These are phyloP conservation scores for Drosophila incognita DNA, from an alignment of 2,888 invertebrate genomes.

Conservation along the genomic window DNA sequence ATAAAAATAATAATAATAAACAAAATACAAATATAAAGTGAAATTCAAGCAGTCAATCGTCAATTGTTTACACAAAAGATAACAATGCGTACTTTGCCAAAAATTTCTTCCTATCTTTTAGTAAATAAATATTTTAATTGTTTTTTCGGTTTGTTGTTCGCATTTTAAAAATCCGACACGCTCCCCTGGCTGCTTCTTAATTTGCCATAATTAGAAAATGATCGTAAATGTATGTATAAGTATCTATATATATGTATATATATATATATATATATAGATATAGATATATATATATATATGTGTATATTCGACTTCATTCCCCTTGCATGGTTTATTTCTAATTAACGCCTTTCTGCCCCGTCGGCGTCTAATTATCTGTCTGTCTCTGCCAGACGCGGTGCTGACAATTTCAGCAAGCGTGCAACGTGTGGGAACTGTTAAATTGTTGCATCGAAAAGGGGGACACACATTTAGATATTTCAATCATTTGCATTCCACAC, in stretches of 20 bases:
- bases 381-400: conserved; percentile 1
- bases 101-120: neutral
- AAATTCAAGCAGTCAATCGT: neutral
- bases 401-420: conserved; percentile 41
- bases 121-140: neutral
- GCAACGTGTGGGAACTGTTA: conserved; percentile 69
- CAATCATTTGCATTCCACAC: conserved; percentile 68
- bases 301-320: conserved; percentile 7
- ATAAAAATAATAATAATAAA: neutral
- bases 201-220: conserved; percentile 47
- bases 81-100: neutral
- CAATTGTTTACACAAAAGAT: neutral
- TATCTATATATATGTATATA: neutral
- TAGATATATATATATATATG: neutral
- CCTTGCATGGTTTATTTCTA: conserved; percentile 44
- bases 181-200: conserved; percentile 16
- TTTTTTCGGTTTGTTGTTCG: neutral
- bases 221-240: neutral
- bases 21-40: neutral
- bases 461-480: conserved; percentile 55
- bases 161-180: neutral
- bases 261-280: too few relatives aligned
- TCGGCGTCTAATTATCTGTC: conserved; percentile 8
- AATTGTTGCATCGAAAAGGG: conserved; percentile 71
- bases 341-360: conserved; percentile 46